Conservation (phyloP, 2,888 invertebrate species). For the Melitaea athalia region DNA sequence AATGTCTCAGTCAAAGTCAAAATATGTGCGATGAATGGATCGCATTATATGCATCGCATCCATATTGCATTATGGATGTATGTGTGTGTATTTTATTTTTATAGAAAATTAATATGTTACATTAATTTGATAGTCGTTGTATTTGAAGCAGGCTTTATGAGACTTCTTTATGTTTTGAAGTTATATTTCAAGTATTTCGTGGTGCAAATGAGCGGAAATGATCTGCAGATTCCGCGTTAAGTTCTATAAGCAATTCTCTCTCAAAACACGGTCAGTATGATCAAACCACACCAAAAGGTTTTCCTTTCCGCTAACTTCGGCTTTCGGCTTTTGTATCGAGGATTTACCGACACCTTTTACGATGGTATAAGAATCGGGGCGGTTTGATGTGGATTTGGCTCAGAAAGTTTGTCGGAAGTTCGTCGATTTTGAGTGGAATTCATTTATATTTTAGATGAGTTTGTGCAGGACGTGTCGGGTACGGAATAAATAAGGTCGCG, state of each 20-base stretch:
- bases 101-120: too few relatives aligned
- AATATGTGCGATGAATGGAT: too few relatives aligned
- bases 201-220: background rate
- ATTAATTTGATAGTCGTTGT: background rate
- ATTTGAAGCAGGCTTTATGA: background rate
- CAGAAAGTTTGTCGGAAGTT: conserved; percentile 32
- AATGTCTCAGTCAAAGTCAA: too few relatives aligned
- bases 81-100: too few relatives aligned
- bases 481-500: background rate
- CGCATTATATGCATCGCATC: too few relatives aligned
- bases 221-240: background rate
- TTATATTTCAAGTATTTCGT: background rate
- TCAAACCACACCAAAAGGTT: conserved; percentile 56
- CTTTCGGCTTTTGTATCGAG: conserved; percentile 59
- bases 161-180: too few relatives aligned
- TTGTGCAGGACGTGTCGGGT: background rate
- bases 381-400: conserved; percentile 41
- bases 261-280: conserved; percentile 25
- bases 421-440: conserved; percentile 30
- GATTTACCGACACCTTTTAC: conserved; percentile 61
- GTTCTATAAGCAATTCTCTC: background rate
- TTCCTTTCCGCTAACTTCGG: conserved; percentile 62
- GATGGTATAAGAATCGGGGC: conserved; percentile 49
- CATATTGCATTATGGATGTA: too few relatives aligned
- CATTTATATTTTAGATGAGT: conserved; percentile 35